Conservation (phyloP, 2,113 vertebrate species). For the Apus apus region DNA sequence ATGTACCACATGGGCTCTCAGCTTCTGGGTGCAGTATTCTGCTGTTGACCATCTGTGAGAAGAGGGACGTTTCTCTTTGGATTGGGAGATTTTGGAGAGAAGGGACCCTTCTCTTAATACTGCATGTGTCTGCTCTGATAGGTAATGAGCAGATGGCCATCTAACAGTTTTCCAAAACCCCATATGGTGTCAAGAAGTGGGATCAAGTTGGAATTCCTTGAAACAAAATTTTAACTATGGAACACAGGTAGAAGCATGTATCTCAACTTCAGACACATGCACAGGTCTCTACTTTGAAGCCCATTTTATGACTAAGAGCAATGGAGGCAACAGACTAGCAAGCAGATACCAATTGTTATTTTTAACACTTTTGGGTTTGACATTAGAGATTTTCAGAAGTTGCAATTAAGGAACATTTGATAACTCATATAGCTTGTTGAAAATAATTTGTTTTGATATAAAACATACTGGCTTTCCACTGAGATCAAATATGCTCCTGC, state of each 20-base stretch:
- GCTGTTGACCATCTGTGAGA: background rate
- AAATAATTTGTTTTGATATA: slow-evolving; percentile 24
- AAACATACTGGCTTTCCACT: background rate
- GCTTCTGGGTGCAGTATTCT: background rate
- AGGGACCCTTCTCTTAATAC: background rate
- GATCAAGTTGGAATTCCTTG: background rate
- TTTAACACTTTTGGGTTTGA: background rate
- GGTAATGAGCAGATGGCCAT: background rate
- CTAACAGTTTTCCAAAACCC: background rate
- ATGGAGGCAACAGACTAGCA: background rate
- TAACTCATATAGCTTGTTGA: background rate
- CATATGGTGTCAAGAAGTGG: background rate
- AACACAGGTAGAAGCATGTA: background rate
- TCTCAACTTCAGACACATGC: background rate
- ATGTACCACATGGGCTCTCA: background rate
- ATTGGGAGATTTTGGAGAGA: background rate
- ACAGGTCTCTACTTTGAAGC: background rate
- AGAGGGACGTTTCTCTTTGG: background rate
- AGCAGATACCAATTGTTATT: background rate
- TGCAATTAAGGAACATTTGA: background rate
- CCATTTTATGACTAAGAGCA: background rate
- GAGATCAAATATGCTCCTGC: background rate
- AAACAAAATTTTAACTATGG: background rate
- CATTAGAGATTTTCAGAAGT: background rate
- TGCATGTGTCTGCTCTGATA: background rate